These are phyloP conservation scores for Lacerta viridis DNA, from an alignment of 2,797 vertebrate genomes.

Conservation along the genomic window DNA sequence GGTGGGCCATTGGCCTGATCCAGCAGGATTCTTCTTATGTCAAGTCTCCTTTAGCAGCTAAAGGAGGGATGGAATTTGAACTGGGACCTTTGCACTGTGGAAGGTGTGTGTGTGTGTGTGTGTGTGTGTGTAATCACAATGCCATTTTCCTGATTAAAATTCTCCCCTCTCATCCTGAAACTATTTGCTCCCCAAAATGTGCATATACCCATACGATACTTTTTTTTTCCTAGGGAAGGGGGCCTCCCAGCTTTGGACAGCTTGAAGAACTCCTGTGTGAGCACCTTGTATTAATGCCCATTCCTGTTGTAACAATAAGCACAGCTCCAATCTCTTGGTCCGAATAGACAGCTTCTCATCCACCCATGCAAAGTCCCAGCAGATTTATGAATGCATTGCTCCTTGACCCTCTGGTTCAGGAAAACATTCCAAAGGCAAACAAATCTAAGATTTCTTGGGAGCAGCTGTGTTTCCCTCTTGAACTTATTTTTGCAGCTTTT, in stretches of 20 bases:
- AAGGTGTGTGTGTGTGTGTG: no score
- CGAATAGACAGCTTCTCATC: rapidly evolving
- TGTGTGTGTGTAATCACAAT: neutral
- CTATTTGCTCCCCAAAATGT: neutral
- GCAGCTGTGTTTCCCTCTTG: slow-evolving; percentile 61
- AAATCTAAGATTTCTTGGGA: slow-evolving; percentile 22
- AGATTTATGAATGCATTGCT: slow-evolving; percentile 9
- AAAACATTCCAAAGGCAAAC: slow-evolving; percentile 49
- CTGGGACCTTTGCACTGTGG: no score
- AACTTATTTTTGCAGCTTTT: slow-evolving; percentile 64
- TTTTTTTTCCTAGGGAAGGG: neutral
- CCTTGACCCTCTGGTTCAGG: slow-evolving; percentile 39
- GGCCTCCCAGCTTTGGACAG: neutral
- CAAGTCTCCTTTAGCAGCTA: no score
- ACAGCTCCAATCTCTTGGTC: neutral
- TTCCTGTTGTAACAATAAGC: slow-evolving; percentile 37
- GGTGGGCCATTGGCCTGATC: no score
- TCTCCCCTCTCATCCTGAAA: neutral
- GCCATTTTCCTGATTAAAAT: neutral
- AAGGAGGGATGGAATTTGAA: no score
- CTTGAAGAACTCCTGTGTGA: neutral
- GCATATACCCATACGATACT: neutral
- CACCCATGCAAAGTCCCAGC: neutral
- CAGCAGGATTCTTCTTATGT: no score
- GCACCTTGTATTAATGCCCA: neutral